Evolutionary conservation across 2,888 invertebrate genomes (phyloP).

Genomic region (Mantis religiosa): DNA sequence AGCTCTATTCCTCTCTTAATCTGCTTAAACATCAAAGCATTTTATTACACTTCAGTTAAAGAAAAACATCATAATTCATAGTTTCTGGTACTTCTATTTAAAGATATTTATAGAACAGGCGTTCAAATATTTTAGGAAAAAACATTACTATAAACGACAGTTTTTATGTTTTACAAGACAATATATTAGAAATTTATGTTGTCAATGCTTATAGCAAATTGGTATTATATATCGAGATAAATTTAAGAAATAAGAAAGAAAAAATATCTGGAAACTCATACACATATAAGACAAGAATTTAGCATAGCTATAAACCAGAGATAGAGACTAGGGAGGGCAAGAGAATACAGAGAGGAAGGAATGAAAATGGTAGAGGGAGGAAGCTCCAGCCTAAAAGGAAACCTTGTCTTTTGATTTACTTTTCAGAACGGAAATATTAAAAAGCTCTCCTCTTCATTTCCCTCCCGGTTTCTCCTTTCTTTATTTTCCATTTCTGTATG

Average conservation of each 20-base stretch:
- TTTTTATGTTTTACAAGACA: too few species aligned
- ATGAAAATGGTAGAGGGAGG: slow-evolving; percentile 1
- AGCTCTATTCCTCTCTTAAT: too few species aligned
- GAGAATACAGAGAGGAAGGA: neutral
- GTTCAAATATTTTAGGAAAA: too few species aligned
- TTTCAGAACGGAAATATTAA: slow-evolving; percentile 18
- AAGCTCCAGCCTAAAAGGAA: slow-evolving; percentile 11
- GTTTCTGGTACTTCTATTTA: too few species aligned
- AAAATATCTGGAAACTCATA: neutral
- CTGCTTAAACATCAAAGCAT: too few species aligned
- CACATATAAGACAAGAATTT: neutral
- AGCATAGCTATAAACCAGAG: neutral
- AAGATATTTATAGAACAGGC: too few species aligned
- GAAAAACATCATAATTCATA: too few species aligned
- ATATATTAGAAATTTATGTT: too few species aligned
- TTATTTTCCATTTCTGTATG: neutral
- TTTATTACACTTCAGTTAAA: too few species aligned
- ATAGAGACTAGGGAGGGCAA: neutral
- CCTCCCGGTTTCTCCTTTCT: neutral
- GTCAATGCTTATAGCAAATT: too few species aligned
- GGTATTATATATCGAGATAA: neutral
- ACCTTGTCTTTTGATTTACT: slow-evolving; percentile 18
- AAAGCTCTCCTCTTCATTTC: slow-evolving; percentile 17
- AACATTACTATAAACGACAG: too few species aligned
- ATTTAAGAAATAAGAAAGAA: neutral